Conservation (phyloP, 2,113 vertebrate genomes). For the Scolopax mira region DNA sequence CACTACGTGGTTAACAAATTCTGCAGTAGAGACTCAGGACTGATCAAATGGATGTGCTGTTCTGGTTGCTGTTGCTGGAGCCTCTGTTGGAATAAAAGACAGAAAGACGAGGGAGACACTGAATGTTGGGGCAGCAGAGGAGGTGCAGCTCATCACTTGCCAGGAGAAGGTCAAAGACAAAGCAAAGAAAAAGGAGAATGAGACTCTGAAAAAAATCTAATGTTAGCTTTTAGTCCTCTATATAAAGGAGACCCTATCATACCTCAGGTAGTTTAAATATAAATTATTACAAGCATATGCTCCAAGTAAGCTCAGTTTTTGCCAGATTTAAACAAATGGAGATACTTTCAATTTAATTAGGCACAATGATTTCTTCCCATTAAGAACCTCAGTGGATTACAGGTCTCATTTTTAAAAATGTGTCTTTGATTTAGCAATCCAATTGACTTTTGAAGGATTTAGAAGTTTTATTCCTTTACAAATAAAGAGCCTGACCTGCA, state of each 20-base stretch:
- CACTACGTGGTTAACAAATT: background rate
- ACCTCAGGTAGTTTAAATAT: background rate
- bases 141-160: background rate
- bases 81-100: background rate
- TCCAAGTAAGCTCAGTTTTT: conserved; percentile 10
- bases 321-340: background rate
- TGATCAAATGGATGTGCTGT: background rate
- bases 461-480: background rate
- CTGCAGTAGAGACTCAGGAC: background rate
- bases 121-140: background rate
- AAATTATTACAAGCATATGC: background rate
- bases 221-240: background rate
- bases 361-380: conserved; percentile 48
- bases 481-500: background rate
- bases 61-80: background rate
- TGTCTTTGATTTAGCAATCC: background rate
- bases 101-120: background rate
- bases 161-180: background rate
- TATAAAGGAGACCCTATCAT: background rate
- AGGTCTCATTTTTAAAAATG: conserved; percentile 37
- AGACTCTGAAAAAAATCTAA: background rate
- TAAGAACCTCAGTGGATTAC: conserved; percentile 36
- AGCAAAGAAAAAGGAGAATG: background rate
- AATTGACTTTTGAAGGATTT: conserved; percentile 21
- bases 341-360: conserved; percentile 35